Conservation (phyloP, 1,140 invertebrate species). For the Zelostemma sp. region DNA sequence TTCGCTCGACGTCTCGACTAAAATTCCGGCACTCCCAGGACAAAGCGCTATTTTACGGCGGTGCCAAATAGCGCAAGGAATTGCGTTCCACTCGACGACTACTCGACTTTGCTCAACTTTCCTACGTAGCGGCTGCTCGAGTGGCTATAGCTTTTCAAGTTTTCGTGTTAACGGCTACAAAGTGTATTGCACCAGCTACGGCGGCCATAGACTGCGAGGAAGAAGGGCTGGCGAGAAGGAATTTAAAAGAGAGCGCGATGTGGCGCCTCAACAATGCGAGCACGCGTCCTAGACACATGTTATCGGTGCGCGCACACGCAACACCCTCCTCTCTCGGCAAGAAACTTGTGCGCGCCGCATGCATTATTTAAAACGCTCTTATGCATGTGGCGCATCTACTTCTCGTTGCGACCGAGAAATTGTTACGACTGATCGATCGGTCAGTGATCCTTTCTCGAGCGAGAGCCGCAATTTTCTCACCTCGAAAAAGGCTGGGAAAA, state of each 20-base stretch:
- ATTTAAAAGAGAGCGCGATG: background rate
- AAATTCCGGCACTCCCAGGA: background rate
- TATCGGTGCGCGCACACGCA: background rate
- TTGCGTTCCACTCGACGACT: background rate
- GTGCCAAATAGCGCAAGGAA: too few species aligned
- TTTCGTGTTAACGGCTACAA: slow-evolving; percentile 3
- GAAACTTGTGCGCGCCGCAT: too few species aligned
- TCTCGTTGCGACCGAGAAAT: too few species aligned
- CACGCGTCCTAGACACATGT: background rate
- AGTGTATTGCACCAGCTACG: background rate
- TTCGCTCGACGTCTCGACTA: background rate
- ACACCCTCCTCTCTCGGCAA: background rate
- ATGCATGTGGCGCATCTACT: too few species aligned
- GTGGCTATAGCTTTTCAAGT: background rate
- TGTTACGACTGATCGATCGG: too few species aligned
- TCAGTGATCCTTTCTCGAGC: too few species aligned
- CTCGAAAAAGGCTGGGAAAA: too few species aligned
- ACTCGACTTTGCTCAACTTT: slow-evolving; percentile 1
- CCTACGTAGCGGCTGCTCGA: background rate
- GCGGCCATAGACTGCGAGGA: background rate
- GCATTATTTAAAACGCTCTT: too few species aligned
- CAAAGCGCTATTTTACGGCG: too few species aligned
- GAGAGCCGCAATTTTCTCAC: too few species aligned
- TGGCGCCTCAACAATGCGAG: background rate
- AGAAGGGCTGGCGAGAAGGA: background rate